phyloP scores from a whole-genome alignment of 2,797 vertebrate species.

The Crotalus adamanteus region DNA sequence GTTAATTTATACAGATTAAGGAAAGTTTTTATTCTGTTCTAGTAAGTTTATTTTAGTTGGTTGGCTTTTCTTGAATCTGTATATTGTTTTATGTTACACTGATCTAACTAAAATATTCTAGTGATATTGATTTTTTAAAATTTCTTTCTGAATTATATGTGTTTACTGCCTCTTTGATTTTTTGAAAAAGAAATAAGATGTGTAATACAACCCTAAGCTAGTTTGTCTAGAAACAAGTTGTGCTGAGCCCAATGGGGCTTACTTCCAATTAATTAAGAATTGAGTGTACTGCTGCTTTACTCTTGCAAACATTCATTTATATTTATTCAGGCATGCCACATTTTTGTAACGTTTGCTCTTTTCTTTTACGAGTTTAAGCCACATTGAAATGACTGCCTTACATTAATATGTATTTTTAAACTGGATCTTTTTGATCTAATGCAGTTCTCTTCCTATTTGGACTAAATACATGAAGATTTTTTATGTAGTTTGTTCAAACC shows the following conservation, averaged over 20 bases:
- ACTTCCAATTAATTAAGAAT: neutral
- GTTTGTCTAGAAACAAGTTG: neutral
- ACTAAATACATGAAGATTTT: neutral
- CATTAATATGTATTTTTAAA: neutral
- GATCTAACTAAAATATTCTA: neutral
- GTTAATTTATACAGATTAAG: neutral
- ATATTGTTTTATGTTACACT: neutral
- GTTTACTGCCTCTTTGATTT: neutral
- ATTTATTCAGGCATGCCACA: constrained; percentile 14
- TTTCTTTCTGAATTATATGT: neutral
- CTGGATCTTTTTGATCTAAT: neutral
- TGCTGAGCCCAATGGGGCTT: too few relatives aligned
- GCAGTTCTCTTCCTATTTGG: neutral
- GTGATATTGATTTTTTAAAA: too few relatives aligned
- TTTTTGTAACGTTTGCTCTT: neutral
- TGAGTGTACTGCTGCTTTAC: neutral
- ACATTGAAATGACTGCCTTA: neutral
- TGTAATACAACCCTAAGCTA: neutral
- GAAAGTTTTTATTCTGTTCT: neutral
- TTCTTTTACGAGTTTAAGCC: neutral
- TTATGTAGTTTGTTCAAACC: neutral
- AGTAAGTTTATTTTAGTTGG: neutral
- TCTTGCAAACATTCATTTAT: constrained; percentile 2
- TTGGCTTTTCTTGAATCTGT: neutral
- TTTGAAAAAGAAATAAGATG: neutral